These are phyloP conservation scores for Vanessa cardui DNA, from an alignment of 2,888 invertebrate genomes.

Conservation along the genomic window DNA sequence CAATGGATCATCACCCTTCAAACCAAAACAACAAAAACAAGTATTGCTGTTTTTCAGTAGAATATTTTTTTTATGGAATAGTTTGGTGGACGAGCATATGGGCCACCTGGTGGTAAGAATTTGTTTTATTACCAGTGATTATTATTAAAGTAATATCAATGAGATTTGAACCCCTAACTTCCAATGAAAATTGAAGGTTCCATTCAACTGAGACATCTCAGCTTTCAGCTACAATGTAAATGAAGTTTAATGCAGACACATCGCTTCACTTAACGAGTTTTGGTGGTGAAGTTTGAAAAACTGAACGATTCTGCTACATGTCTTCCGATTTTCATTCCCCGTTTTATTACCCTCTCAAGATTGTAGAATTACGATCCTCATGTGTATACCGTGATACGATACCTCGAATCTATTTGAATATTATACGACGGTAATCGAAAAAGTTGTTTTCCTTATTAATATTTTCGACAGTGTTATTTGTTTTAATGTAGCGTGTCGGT, in stretches of 20 bases:
- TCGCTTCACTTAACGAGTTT: slow-evolving; percentile 15
- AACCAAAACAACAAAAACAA: too few relatives aligned
- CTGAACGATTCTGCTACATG: not conserved
- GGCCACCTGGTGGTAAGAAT: too few relatives aligned
- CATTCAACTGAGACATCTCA: too few relatives aligned
- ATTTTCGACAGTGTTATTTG: slow-evolving; percentile 11
- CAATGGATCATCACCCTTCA: too few relatives aligned
- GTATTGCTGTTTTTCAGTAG: too few relatives aligned
- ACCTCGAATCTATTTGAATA: slow-evolving; percentile 11
- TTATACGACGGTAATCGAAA: slow-evolving; percentile 12
- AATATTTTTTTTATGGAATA: too few relatives aligned
- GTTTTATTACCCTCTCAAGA: slow-evolving; percentile 8
- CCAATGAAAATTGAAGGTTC: too few relatives aligned
- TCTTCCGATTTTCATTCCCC: slow-evolving; percentile 3
- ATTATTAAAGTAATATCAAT: too few relatives aligned
- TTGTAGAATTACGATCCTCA: not conserved
- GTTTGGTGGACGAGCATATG: too few relatives aligned
- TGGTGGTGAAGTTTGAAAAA: slow-evolving; percentile 22
- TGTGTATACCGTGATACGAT: not conserved
- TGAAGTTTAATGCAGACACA: slow-evolving; percentile 24
- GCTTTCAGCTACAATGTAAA: slow-evolving; percentile 15
- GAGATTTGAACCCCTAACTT: too few relatives aligned
- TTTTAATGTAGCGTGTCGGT: slow-evolving; percentile 6
- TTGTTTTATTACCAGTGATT: too few relatives aligned
- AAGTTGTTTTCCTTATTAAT: slow-evolving; percentile 18